These are phyloP conservation scores for Centruroides vittatus DNA, from an alignment of 1,140 invertebrate genomes.

Conservation along the genomic window DNA sequence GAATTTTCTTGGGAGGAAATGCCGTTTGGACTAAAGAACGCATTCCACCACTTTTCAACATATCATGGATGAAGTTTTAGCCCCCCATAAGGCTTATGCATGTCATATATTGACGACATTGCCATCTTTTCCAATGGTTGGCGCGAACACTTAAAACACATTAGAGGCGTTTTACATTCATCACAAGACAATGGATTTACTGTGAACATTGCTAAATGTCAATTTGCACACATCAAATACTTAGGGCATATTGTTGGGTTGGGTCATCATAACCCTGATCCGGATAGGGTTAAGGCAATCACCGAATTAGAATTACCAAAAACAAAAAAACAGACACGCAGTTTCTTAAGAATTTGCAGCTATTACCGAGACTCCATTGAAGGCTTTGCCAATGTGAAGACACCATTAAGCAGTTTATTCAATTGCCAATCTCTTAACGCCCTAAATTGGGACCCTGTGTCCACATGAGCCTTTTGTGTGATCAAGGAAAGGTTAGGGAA, in stretches of 20 bases:
- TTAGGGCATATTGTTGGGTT: slow-evolving; percentile 10
- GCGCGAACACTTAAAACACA: slow-evolving; percentile 11
- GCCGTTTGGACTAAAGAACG: slow-evolving; percentile 32
- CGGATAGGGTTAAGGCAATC: slow-evolving; percentile 7
- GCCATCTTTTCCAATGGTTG: slow-evolving; percentile 11
- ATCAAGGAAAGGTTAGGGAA: not conserved
- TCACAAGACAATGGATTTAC: slow-evolving; percentile 1
- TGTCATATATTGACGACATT: slow-evolving; percentile 25
- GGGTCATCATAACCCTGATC: not conserved
- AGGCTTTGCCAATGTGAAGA: slow-evolving; percentile 22
- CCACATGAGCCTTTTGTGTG: slow-evolving; percentile 7
- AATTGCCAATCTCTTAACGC: too few species aligned
- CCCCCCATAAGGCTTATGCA: slow-evolving; percentile 13
- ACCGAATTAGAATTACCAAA: slow-evolving; percentile 3
- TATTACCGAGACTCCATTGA: slow-evolving; percentile 18
- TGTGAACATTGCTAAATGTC: slow-evolving; percentile 7
- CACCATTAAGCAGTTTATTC: slow-evolving; percentile 22
- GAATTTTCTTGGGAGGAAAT: slow-evolving; percentile 26
- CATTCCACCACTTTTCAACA: slow-evolving; percentile 30
- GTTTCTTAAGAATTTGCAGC: slow-evolving; percentile 8
- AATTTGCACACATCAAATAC: slow-evolving; percentile 12
- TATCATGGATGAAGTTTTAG: slow-evolving; percentile 24
- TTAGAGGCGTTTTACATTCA: not conserved
- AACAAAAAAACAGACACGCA: not conserved
- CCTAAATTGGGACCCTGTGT: too few species aligned